Base-by-base conservation (phyloP, 2,888 invertebrate species). In the Cantharis nigra region DNA sequence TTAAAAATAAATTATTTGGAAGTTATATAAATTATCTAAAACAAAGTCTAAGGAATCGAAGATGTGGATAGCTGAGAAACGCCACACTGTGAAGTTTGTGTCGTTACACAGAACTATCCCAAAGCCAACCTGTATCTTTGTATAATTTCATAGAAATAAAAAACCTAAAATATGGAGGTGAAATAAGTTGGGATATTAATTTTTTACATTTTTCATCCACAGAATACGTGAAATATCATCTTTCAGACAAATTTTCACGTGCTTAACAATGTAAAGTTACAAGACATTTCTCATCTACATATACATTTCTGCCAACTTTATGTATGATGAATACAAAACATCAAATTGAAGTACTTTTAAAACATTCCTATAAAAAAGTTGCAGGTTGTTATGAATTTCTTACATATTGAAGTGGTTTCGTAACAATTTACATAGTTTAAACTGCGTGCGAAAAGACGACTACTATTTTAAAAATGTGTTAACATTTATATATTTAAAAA, bases 251-350 rank as follows among this genome's bases (percentile, higher is more conserved):
- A 49, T 49, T 49, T 49, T 49, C 49, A 49, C n/a, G 9, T 49
- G 49, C 49, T n/a, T 49, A 49, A 49, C 49, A 49, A 49, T 49
- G n/a, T 49, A 49, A n/a, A 49, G 65, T 67, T 20, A 23, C 20
- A 67, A 67, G 20, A 67, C 13, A 20, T 67, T 67, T 67, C 65
- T 67, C 20, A 67, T 67, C 26, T 67, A 67, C 65, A 67, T 67
- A 67, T 67, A 20, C 65, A 67, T 67, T 67, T 67, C 20, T 67
- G 65, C 23, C 5, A 67, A 23, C 23, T 67, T 67, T 64, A 23
- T 23, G 65, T 67, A 67, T 67, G 65, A 67, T 20, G 23, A 67
- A 67, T 67, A 67, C 65, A 26, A 67, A 67, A 67, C 65, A 67
- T 67, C 20, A 67, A 67, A 67, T 18, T 67, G 65, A 18, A 67